Conservation (phyloP, 2,888 invertebrate genomes). For the Andrena marginata region DNA sequence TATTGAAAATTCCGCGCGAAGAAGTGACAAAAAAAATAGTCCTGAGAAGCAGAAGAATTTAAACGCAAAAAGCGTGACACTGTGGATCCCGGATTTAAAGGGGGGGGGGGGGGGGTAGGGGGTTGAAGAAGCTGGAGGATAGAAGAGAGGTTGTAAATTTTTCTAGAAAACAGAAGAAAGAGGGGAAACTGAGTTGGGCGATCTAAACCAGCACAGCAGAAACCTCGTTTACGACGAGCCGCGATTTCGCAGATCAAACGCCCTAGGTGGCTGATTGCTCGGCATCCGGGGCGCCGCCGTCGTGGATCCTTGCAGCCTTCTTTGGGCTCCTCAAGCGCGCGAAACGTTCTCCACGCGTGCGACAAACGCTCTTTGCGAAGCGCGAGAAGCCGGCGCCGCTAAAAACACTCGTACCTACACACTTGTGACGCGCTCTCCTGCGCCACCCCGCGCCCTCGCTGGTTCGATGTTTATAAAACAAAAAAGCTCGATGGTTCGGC, state of each 20-base stretch:
- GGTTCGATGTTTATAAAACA: conserved; percentile 72
- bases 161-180: not conserved
- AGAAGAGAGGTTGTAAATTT: conserved; percentile 7
- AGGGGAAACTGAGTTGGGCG: conserved; percentile 5
- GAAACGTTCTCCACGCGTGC: conserved; percentile 12
- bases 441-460: not conserved
- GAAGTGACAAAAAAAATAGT: not conserved
- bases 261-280: conserved; percentile 64
- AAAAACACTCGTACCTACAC: conserved; percentile 20
- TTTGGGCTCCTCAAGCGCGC: conserved; percentile 22
- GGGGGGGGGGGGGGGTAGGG: not conserved
- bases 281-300: conserved; percentile 50
- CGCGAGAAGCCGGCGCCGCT: conserved; percentile 48
- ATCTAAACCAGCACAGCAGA: conserved; percentile 47
- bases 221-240: conserved; percentile 66
- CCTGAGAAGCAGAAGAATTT: too few relatives aligned
- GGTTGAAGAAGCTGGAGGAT: not conserved
- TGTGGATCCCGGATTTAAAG: not conserved
- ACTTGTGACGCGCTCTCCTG: not conserved
- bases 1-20: too few relatives aligned
- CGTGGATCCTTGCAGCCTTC: conserved; percentile 47
- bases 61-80: conserved; percentile 1
- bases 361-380: conserved; percentile 58
- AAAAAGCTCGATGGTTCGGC: conserved; percentile 39
- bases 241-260: conserved; percentile 75